Evolutionary conservation across 2,888 invertebrate genomes (phyloP).

Genomic region (Branchipolynoe longqiensis): DNA sequence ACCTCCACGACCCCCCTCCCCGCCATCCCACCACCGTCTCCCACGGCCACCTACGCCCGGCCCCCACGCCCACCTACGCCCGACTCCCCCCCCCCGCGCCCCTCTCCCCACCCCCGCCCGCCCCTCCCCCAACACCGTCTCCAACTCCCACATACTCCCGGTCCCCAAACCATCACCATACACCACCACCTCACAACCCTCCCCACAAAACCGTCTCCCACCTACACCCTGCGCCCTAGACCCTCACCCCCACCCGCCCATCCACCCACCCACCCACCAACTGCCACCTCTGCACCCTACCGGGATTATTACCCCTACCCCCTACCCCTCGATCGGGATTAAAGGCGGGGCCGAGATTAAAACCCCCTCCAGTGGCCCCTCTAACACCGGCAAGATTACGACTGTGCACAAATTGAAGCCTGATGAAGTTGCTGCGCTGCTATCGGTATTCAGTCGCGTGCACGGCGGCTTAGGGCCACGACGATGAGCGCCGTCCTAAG

Average conservation of each 20-base stretch:
- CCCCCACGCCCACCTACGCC: too few species aligned
- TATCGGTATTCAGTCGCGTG: background rate
- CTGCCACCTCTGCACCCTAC: too few species aligned
- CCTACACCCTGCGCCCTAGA: background rate
- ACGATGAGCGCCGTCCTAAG: conserved; percentile 23
- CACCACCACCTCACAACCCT: too few species aligned
- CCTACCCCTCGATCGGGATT: conserved; percentile 18
- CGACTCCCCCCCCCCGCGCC: background rate
- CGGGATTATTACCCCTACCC: conserved; percentile 12
- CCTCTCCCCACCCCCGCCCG: conserved; percentile 1
- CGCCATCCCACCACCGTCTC: too few species aligned
- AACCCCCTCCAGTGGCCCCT: conserved; percentile 4
- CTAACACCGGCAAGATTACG: conserved; percentile 48
- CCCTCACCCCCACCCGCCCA: conserved; percentile 4
- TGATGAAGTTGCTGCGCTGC: conserved; percentile 12
- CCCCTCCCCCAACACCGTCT: background rate
- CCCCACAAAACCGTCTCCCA: conserved; percentile 9
- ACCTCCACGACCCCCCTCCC: too few species aligned
- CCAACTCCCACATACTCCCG: background rate
- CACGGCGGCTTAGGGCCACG: background rate
- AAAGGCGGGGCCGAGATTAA: conserved; percentile 43
- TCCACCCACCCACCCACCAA: too few species aligned
- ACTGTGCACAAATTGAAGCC: conserved; percentile 25
- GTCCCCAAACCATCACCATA: background rate
- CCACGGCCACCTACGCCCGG: too few species aligned